Conservation (phyloP, 2,888 invertebrate species). For the Drosophila multiciliata region DNA sequence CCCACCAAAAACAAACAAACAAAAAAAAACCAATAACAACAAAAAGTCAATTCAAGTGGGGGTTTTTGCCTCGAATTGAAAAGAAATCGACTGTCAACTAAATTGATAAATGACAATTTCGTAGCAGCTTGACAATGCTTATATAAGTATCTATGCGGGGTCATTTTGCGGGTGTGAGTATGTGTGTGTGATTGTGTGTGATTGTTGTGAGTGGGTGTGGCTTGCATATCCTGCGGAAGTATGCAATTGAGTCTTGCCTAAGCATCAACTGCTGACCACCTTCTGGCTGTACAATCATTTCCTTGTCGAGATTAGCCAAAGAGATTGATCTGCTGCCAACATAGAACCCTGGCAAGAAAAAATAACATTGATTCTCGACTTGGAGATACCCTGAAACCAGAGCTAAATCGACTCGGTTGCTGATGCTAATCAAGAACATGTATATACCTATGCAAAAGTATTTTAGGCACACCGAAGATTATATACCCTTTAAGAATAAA, state of each 20-base stretch:
- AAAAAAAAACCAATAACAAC: slow-evolving; percentile 20
- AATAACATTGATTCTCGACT: background rate
- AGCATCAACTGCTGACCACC: slow-evolving; percentile 30
- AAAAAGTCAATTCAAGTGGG: slow-evolving; percentile 67
- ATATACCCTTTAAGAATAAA: background rate
- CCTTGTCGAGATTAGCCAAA: slow-evolving; percentile 64
- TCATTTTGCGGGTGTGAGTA: slow-evolving; percentile 4
- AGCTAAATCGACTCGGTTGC: background rate
- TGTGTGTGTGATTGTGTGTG: background rate
- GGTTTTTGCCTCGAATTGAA: slow-evolving; percentile 64
- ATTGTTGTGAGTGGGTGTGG: slow-evolving; percentile 2
- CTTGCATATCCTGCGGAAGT: slow-evolving; percentile 42
- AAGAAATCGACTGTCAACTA: slow-evolving; percentile 82
- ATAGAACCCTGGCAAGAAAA: slow-evolving; percentile 6
- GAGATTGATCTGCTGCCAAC: slow-evolving; percentile 60
- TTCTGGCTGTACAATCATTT: slow-evolving; percentile 59
- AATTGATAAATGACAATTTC: slow-evolving; percentile 81
- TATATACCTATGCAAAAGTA: background rate
- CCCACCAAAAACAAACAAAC: too few relatives aligned
- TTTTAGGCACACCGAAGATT: background rate
- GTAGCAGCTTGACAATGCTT: slow-evolving; percentile 62
- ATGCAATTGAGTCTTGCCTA: slow-evolving; percentile 61
- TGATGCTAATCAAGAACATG: background rate
- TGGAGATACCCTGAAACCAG: background rate
- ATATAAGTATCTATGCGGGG: slow-evolving; percentile 23